Conservation (phyloP, 1,140 invertebrate species). For the Dufourea novaeangliae region DNA sequence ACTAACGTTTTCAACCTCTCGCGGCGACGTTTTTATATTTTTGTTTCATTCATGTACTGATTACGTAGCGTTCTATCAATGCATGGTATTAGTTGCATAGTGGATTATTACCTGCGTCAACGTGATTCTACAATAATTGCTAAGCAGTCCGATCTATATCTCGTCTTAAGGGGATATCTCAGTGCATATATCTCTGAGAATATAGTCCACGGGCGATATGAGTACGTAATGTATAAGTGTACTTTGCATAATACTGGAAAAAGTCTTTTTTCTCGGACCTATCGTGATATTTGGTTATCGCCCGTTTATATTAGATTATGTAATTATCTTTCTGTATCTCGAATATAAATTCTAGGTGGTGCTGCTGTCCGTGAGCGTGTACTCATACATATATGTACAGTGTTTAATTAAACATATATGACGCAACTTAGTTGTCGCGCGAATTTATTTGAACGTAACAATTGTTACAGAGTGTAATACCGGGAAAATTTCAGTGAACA, state of each 20-base stretch:
- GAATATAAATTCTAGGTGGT: background rate
- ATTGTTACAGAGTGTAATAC: background rate
- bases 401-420: background rate
- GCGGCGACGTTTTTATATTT: slow-evolving; percentile 1
- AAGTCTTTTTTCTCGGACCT: background rate
- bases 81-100: background rate
- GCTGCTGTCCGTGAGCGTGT: background rate
- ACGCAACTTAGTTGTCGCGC: background rate
- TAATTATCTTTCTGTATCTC: background rate
- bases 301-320: slow-evolving; percentile 1
- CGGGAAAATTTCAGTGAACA: background rate
- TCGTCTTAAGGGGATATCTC: background rate
- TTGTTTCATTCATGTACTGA: background rate
- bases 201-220: slow-evolving; percentile 12
- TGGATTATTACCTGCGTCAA: slow-evolving; percentile 14
- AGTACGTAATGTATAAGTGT: slow-evolving; percentile 22
- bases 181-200: background rate
- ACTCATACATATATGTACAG: background rate
- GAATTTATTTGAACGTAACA: background rate
- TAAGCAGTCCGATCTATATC: background rate
- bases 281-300: background rate
- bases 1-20: background rate
- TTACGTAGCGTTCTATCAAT: background rate
- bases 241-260: background rate
- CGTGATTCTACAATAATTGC: background rate